Evolutionary conservation across 1,140 invertebrate genomes (phyloP).

Genomic region (Oedothorax gibbosus): DNA sequence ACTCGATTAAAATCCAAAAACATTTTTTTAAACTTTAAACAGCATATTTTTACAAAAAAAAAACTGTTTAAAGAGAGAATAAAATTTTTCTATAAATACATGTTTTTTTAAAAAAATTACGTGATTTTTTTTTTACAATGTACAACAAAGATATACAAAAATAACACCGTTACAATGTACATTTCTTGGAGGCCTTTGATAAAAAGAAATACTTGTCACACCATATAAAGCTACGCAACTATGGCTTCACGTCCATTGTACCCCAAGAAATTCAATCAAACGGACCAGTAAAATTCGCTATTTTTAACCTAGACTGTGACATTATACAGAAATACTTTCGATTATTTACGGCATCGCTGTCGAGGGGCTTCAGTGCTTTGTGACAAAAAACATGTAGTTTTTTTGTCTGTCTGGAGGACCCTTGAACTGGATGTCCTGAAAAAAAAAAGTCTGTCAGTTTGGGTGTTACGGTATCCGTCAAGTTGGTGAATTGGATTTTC

Average conservation of each 20-base stretch:
- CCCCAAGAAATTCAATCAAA: background rate
- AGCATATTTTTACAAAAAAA: too few relatives aligned
- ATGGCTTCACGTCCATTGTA: background rate
- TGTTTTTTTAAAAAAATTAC: too few relatives aligned
- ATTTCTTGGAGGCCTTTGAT: background rate
- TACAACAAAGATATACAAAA: too few relatives aligned
- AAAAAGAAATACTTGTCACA: background rate
- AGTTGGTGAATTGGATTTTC: background rate
- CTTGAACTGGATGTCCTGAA: background rate
- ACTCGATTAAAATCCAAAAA: too few relatives aligned
- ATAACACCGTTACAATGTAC: background rate
- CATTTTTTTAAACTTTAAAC: too few relatives aligned
- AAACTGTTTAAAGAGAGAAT: too few relatives aligned
- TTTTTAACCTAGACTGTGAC: constrained; percentile 13
- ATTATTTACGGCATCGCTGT: constrained; percentile 36
- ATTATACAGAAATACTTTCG: background rate
- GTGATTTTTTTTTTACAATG: too few relatives aligned
- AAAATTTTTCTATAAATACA: too few relatives aligned
- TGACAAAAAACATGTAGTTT: constrained; percentile 37
- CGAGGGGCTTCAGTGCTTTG: background rate
- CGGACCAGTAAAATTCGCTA: constrained; percentile 7
- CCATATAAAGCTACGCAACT: background rate
- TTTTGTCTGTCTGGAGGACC: background rate
- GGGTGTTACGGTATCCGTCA: background rate
- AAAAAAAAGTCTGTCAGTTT: background rate